Evolutionary conservation across 2,888 invertebrate genomes (phyloP).

Genomic region (Dorcus parallelipipedus): DNA sequence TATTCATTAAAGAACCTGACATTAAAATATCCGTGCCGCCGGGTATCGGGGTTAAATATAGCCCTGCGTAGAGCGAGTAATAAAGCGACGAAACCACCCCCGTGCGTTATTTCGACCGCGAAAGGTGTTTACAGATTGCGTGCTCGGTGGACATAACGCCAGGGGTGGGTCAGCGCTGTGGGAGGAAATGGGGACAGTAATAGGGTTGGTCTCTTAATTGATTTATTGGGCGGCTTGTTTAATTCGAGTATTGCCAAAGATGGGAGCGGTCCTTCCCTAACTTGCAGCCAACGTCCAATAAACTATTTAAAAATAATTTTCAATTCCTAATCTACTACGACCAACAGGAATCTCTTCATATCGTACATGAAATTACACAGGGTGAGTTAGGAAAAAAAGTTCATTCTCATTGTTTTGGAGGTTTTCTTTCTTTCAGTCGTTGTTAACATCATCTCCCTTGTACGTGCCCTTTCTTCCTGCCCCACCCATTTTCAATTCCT

Average conservation of each 20-base stretch:
- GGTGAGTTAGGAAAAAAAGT: no score
- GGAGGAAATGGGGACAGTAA: slow-evolving; percentile 24
- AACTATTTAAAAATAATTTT: no score
- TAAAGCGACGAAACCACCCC: slow-evolving; percentile 28
- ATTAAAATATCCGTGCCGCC: slow-evolving; percentile 10
- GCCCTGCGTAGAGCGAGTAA: slow-evolving; percentile 15
- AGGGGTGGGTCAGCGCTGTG: slow-evolving; percentile 27
- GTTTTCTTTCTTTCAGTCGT: no score
- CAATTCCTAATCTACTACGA: no score
- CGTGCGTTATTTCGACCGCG: slow-evolving; percentile 26
- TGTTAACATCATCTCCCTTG: no score
- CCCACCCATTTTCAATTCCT: no score
- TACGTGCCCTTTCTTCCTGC: no score
- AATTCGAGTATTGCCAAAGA: slow-evolving; percentile 27
- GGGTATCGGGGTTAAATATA: slow-evolving; percentile 8
- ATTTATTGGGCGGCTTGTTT: slow-evolving; percentile 31
- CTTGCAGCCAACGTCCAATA: no score
- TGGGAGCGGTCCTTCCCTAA: slow-evolving; percentile 24
- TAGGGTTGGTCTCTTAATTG: slow-evolving; percentile 33
- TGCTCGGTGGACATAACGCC: slow-evolving; percentile 30
- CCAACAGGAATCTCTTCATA: no score
- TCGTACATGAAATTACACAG: no score
- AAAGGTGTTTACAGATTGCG: slow-evolving; percentile 35
- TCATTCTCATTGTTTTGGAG: no score
- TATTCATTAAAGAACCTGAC: slow-evolving; percentile 9